Percentiles rank a stretch among this genome's conserved stretches.
Evolutionary conservation across 2,888 invertebrate genomes (phyloP).

Genomic region (Habrosyne pyritoides): DNA sequence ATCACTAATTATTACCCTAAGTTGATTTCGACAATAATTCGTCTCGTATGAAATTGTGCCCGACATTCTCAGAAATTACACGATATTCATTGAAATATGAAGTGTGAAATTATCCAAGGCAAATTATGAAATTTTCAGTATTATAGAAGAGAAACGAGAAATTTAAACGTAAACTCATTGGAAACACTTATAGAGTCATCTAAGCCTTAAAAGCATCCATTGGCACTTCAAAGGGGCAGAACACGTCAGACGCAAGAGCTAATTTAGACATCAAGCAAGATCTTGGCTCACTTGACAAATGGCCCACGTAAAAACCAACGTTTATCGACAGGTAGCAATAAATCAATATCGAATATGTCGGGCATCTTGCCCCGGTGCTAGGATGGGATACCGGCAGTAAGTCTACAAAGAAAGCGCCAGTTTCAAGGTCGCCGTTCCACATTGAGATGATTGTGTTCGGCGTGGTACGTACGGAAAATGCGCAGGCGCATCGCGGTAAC

Average conservation of each 20-base stretch:
- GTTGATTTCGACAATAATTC: not conserved
- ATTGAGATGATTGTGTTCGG: slow-evolving; percentile 34
- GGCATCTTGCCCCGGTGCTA: not conserved
- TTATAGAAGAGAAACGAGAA: not conserved
- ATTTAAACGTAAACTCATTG: not conserved
- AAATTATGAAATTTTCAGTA: not conserved
- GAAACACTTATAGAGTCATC: not conserved
- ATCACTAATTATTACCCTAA: not conserved
- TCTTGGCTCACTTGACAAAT: not conserved
- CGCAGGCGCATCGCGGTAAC: slow-evolving; percentile 8
- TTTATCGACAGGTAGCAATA: slow-evolving; percentile 1
- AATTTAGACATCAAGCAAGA: slow-evolving; percentile 1
- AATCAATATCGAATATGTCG: slow-evolving; percentile 6
- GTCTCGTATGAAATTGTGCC: no score
- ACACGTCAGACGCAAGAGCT: not conserved
- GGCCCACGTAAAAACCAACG: slow-evolving; percentile 5
- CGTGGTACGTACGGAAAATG: slow-evolving; percentile 23
- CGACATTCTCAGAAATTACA: not conserved
- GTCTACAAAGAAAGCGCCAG: slow-evolving; percentile 41
- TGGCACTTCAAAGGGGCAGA: not conserved
- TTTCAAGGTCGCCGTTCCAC: slow-evolving; percentile 44
- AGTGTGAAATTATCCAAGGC: not conserved
- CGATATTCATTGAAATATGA: not conserved
- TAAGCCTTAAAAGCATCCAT: not conserved
- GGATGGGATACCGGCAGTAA: not conserved